phyloP scores from a whole-genome alignment of 64 coral and sea anemone genomes.

The Acropora yongei region DNA sequence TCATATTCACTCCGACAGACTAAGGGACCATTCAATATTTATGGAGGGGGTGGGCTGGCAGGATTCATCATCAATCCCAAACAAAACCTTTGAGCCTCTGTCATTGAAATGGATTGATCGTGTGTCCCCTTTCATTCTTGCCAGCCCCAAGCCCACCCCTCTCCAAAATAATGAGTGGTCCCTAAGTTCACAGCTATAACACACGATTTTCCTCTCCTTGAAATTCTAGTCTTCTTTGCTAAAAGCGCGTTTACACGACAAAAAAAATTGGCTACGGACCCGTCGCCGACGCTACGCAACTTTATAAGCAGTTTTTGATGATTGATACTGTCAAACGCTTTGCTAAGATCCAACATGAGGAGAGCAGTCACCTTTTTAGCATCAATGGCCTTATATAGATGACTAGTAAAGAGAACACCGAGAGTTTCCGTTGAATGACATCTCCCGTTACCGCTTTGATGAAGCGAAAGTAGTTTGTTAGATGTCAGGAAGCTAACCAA shows the following conservation, averaged over 20 bases:
- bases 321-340: slow-evolving; percentile 53
- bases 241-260: background rate
- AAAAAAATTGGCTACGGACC: too few relatives aligned
- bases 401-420: background rate
- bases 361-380: slow-evolving; percentile 32
- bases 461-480: slow-evolving; percentile 15
- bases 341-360: slow-evolving; percentile 54
- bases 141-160: too few relatives aligned
- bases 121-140: too few relatives aligned
- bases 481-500: background rate
- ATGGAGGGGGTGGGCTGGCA: too few relatives aligned
- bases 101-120: too few relatives aligned
- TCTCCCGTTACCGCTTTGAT: slow-evolving; percentile 31
- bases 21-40: too few relatives aligned
- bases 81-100: too few relatives aligned
- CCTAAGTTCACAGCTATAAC: too few relatives aligned
- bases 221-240: background rate
- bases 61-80: too few relatives aligned
- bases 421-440: slow-evolving; percentile 31
- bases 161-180: too few relatives aligned
- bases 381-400: slow-evolving; percentile 1
- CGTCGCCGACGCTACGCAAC: slow-evolving; percentile 6
- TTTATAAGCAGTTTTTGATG: slow-evolving; percentile 38
- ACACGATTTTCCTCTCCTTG: too few relatives aligned
- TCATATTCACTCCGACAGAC: too few relatives aligned